Base-by-base conservation (phyloP, 2,113 vertebrate species). In the Myiozetetes cayanensis region DNA sequence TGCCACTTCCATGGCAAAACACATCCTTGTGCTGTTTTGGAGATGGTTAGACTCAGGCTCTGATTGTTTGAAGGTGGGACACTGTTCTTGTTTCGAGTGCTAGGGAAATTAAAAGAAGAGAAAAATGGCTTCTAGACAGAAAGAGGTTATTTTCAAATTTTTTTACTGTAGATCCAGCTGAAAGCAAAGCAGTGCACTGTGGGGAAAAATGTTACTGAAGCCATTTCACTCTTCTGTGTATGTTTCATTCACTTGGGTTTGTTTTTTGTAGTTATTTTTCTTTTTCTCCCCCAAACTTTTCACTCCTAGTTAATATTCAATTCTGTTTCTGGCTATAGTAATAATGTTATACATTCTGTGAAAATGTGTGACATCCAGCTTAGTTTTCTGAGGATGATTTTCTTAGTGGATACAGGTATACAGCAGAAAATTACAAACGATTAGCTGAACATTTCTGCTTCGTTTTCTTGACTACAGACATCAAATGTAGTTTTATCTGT, bases 391-490 rank as follows among this genome's bases (percentile, higher is more conserved):
- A 90, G 52, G 28, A 52, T 66, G 35, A 30, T 61, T 97, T 62
- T 96, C 56, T 71, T 71, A 89, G 49, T 71, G 86, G 67, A 62
- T 92, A 65, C 14, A 85, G 58, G 24, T 87, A 62, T 47, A 53
- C 33, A 73, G 33, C 14, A 76, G 87, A 82, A 78, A 95, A 89
- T 95, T 68, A 49, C 82, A 93, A 95, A 50, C 21, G 78, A 70
- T 95, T 85, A 91, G 47, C 37, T 87, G 70, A 95, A 83, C 47
- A 72, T 92, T 95, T 96, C 70, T 91, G 8, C 55, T 90, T 10
- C 39, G 31, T 96, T 95, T 90, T 96, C 79, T 91, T 96, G 73
- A 95, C 89, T 89, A 65, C 43, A 94, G 85, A 28, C 14, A 65
- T 65, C 39, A 77, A 73, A 85, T 0, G 0, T 68, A 77, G 94